Conservation (phyloP, 2,113 vertebrate species). For the Marcusenius ussheri region DNA sequence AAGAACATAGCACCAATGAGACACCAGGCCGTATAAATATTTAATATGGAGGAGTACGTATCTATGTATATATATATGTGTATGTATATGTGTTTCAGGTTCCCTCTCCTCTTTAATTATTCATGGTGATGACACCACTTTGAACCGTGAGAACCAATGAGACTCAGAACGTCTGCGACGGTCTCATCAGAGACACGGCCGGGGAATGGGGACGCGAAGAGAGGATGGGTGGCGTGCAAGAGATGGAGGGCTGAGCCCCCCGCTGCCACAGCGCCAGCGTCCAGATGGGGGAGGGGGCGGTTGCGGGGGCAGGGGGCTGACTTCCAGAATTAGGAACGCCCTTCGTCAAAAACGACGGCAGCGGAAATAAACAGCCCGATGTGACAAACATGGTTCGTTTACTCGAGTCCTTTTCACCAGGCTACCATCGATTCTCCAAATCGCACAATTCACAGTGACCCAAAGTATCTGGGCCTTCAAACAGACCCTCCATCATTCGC, state of each 20-base stretch:
- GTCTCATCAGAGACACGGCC: background rate
- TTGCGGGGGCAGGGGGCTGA: background rate
- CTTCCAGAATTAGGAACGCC: slow-evolving; percentile 18
- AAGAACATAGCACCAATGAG: background rate
- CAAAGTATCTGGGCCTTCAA: slow-evolving; percentile 52
- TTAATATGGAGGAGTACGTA: slow-evolving; percentile 21
- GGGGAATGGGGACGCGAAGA: background rate
- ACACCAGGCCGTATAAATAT: slow-evolving; percentile 1
- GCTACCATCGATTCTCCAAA: slow-evolving; percentile 21
- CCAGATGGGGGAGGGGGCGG: background rate
- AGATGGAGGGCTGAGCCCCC: background rate
- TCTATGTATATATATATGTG: slow-evolving; percentile 28
- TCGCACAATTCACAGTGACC: slow-evolving; percentile 28
- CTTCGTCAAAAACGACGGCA: slow-evolving; percentile 13
- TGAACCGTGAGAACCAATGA: background rate
- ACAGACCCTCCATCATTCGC: slow-evolving; percentile 64
- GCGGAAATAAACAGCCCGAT: slow-evolving; percentile 19
- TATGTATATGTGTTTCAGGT: slow-evolving; percentile 35
- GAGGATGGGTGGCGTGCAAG: background rate
- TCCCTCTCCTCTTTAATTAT: slow-evolving; percentile 41
- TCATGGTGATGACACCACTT: slow-evolving; percentile 19
- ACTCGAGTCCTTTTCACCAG: slow-evolving; percentile 14
- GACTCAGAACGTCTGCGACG: background rate
- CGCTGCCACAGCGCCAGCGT: background rate
- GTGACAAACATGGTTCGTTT: slow-evolving; percentile 23